Evolutionary conservation across 2,888 invertebrate genomes (phyloP).

Genomic region (Trachelus iudaicus): DNA sequence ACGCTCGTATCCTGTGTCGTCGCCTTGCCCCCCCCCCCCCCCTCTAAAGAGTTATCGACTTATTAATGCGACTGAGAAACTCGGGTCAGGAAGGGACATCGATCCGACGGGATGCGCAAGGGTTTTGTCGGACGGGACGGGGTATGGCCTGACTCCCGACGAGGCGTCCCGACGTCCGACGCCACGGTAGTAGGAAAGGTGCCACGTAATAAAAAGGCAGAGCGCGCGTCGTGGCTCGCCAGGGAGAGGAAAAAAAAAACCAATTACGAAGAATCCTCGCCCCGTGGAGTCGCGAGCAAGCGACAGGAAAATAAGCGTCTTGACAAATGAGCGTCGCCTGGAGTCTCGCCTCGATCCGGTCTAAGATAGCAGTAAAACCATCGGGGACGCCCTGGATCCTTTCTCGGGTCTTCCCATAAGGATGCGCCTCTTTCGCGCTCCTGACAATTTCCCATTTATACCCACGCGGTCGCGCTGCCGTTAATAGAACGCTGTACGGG

Average conservation of each 20-base stretch:
- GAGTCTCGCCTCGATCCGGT: not conserved
- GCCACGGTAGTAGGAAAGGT: not conserved
- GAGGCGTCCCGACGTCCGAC: not conserved
- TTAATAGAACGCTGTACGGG: not conserved
- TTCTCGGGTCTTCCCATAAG: not conserved
- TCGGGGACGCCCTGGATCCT: not conserved
- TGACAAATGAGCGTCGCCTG: conserved; percentile 1
- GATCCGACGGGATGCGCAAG: not conserved
- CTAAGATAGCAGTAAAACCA: not conserved
- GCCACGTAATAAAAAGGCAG: conserved; percentile 1
- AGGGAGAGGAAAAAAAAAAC: not conserved
- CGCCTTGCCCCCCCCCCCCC: no score
- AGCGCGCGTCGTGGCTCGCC: not conserved
- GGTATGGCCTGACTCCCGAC: not conserved
- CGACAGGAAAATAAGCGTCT: conserved; percentile 6
- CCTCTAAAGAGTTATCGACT: not conserved
- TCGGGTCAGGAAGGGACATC: not conserved
- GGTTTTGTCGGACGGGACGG: not conserved
- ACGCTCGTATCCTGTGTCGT: no score
- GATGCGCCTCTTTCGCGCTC: not conserved
- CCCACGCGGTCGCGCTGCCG: not conserved
- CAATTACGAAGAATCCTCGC: conserved; percentile 1
- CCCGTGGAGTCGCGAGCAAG: not conserved
- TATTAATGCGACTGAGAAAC: not conserved
- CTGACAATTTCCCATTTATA: not conserved